Evolutionary conservation across 2,888 invertebrate species (phyloP), one percentile per base, ranked within the genome.

Genomic region (Microctonus hyperodae): DNA sequence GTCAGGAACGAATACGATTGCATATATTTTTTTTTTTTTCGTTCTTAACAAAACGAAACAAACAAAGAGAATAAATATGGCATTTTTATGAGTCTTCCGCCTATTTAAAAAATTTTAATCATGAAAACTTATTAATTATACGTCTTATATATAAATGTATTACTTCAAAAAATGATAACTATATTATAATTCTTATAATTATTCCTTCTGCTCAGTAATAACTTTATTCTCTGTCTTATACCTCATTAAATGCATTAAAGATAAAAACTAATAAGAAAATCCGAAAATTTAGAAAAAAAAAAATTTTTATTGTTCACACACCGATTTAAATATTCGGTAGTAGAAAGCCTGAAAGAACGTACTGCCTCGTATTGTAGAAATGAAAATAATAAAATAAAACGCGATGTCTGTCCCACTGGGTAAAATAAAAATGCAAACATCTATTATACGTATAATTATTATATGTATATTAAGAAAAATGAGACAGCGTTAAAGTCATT

Each of bases 261-360:
- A 44, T 9, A 16, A n/a, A 13, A 60, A 60, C 4, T 33, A 28
- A 28, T 31, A 40, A n/a, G n/a, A n/a, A n/a, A n/a, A n/a, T n/a
- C n/a, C n/a, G n/a, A n/a, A n/a, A n/a, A n/a, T n/a, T n/a, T n/a
- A 56, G n/a, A 31, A 28, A 10, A 22, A 57, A 16, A 57, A 20
- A 44, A 25, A 23, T 25, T 25, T 44, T 35, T n/a, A 23, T 23
- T 13, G 59, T 23, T 28, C 10, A 28, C 60, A 22, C 50, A n/a
- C 60, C 60, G 60, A 60, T 50, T 31, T 3, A 37, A 11, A n/a
- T 9, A 50, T 50, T 61, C 61, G 51, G 51, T n/a, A 50, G 61
- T 61, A 61, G 67, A 63, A 51, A 37, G 67, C 67, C 63, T 67
- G 67, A 64, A 62, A 22, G 31, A 63, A 67, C 61, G 22, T 66